phyloP scores from a whole-genome alignment of 2,113 vertebrate species.

The Cricetomys ansorgei region DNA sequence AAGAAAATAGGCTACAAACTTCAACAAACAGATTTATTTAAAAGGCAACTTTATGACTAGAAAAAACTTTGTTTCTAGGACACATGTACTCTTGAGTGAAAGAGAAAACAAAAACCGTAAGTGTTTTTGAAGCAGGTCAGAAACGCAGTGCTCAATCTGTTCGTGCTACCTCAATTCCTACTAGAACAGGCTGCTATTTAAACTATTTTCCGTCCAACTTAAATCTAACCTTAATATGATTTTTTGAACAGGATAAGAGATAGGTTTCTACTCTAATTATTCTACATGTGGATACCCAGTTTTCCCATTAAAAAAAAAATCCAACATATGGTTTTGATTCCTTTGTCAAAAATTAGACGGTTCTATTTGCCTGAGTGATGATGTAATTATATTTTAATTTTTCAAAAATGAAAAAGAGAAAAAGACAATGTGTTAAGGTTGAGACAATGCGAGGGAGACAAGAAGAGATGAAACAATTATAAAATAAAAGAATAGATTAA shows the following conservation, averaged over 20 bases:
- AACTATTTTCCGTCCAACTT: conserved; percentile 46
- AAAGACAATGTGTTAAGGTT: neutral
- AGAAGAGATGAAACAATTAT: neutral
- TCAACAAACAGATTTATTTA: conserved; percentile 2
- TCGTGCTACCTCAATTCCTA: neutral
- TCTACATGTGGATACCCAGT: neutral
- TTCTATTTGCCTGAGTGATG: neutral
- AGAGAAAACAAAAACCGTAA: conserved; percentile 35
- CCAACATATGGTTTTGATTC: neutral
- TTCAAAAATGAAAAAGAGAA: neutral
- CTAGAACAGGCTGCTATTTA: neutral
- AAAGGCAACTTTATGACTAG: conserved; percentile 23
- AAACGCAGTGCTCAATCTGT: neutral
- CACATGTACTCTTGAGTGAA: neutral
- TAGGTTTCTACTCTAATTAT: neutral
- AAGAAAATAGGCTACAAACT: neutral
- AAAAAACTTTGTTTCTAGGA: neutral
- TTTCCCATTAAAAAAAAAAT: neutral
- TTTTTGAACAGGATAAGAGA: neutral
- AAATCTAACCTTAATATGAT: conserved; percentile 23
- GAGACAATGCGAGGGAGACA: neutral
- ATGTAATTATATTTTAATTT: neutral
- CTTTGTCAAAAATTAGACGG: neutral
- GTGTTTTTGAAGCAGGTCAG: neutral
- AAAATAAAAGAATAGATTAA: neutral